Base-by-base conservation (phyloP, 2,113 vertebrate species). In the Ceyx melanurus region DNA sequence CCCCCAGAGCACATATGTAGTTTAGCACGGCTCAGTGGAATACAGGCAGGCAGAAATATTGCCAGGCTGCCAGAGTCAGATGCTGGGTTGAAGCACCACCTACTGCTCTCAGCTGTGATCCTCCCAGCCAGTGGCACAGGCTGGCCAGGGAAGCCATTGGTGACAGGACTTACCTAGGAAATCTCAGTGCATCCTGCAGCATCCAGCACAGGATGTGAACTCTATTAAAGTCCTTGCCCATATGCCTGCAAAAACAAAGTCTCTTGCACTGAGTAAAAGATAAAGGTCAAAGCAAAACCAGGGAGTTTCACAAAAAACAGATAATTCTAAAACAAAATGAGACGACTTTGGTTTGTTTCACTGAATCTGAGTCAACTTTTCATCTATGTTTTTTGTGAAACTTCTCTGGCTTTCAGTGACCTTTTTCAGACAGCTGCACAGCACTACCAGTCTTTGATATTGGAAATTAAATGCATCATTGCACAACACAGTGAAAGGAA, bases 321-420 rank as follows among this genome's bases (percentile, higher is more conserved):
- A 79, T 23, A 85, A 91, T 82, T 82, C 92, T 93, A 76, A 83
- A 93, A 96, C 81, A 94, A 94, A 91, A 72, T 64, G 78, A 92
- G 45, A 80, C 84, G 57, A 67, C 58, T 46, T 95, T 67, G 85
- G 74, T 76, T 95, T 46, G 17, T 90, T 96, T 96, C 95, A 96
- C 91, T 87, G 87, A 95, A 96, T 87, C 81, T 76, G 91, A 96
- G 91, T 95, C 95, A 96, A 96, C 87, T 96, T 91, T 96, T 95
- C 91, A 96, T 95, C 95, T 96, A 1, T 93, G 92, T 96, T 96
- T 96, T 96, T 94, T 96, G 94, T 96, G 96, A 96, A 96, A 96
- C 96, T 96, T 60, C 50, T 91, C 91, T 85, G 74, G 83, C 85
- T 95, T 96, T 93, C 78, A 23, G 94, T 96, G 95, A 96, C 95